A percentile compares a stretch with the other conserved stretches of the same genome.
phyloP scores from a whole-genome alignment of 2,797 vertebrate species.

The Psittacula derbiana region DNA sequence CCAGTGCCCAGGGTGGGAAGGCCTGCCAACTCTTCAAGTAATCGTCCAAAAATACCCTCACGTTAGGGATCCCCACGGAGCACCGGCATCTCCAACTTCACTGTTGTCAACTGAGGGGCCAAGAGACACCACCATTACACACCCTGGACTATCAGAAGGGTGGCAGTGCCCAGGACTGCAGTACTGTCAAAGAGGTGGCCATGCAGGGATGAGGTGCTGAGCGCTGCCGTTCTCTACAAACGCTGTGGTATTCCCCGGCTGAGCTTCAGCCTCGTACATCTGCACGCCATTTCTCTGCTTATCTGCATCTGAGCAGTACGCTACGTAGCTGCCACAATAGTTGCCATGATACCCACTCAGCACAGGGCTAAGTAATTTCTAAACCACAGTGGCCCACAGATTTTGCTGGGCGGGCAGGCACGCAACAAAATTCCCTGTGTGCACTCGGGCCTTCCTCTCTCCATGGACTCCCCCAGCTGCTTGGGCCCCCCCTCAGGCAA shows the following conservation, averaged over 20 bases:
- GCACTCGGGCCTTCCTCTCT: background rate
- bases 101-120: fast-evolving
- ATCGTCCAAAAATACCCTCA: background rate
- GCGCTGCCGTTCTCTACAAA: background rate
- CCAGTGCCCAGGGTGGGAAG: background rate
- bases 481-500: fast-evolving
- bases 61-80: background rate
- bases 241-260: fast-evolving
- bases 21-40: background rate
- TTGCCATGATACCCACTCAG: background rate
- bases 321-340: background rate
- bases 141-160: background rate
- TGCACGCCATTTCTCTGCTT: fast-evolving
- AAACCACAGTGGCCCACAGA: background rate
- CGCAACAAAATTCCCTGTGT: fast-evolving
- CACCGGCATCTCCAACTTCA: fast-evolving
- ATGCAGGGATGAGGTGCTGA: background rate
- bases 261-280: background rate
- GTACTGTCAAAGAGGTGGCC: background rate
- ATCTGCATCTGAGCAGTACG: fast-evolving
- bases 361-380: background rate
- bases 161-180: background rate
- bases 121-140: fast-evolving
- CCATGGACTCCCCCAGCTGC: fast-evolving
- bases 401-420: background rate